Conservation (phyloP, 2,888 invertebrate genomes). For the Nowickia ferox region DNA sequence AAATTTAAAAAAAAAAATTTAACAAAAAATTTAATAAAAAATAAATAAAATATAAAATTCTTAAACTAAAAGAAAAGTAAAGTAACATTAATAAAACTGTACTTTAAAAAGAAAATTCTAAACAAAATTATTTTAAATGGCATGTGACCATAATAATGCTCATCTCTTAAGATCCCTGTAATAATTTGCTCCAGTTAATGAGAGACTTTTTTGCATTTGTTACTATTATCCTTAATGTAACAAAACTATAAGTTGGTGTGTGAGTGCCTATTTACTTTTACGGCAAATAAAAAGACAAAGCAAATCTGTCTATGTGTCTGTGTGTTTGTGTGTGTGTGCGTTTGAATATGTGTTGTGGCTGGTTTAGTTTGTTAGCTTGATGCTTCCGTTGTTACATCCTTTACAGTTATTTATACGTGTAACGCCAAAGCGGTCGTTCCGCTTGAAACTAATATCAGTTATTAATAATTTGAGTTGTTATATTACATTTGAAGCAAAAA, state of each 20-base stretch:
- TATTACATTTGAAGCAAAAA: conserved; percentile 8
- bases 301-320: not conserved
- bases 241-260: not conserved
- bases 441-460: conserved; percentile 48
- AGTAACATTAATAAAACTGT: not conserved
- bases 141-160: conserved; percentile 45
- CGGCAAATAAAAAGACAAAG: not conserved
- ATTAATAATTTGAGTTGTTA: conserved; percentile 45
- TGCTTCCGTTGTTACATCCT: conserved; percentile 60
- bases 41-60: not conserved
- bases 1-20: not conserved
- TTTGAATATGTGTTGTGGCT: not conserved
- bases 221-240: conserved; percentile 32
- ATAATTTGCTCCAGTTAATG: conserved; percentile 55
- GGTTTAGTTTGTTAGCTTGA: conserved; percentile 15
- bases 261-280: conserved; percentile 27
- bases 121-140: not conserved
- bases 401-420: conserved; percentile 64
- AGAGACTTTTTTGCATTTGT: conserved; percentile 27
- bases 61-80: not conserved
- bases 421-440: conserved; percentile 66
- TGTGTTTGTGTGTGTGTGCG: conserved; percentile 12
- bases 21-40: conserved; percentile 2
- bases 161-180: conserved; percentile 38
- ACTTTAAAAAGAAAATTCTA: conserved; percentile 9